Conservation (phyloP, 2,888 invertebrate genomes). For the Oscheius sp. region DNA sequence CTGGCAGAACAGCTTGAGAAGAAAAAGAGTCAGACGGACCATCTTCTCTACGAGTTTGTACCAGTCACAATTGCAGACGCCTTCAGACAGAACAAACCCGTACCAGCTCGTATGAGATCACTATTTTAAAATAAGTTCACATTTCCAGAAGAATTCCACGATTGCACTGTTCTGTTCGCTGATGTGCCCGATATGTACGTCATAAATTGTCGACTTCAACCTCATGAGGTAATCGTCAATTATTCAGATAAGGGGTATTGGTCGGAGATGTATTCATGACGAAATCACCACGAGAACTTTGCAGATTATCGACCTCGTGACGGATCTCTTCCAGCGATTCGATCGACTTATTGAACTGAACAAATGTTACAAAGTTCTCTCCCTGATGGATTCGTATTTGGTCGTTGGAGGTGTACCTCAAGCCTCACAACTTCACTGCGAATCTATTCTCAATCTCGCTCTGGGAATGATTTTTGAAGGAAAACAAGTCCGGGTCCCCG, state of each 20-base stretch:
- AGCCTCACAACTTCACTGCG: slow-evolving; percentile 67
- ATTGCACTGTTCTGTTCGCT: slow-evolving; percentile 73
- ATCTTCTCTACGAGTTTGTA: slow-evolving; percentile 64
- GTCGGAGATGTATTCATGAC: background rate
- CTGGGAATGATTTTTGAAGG: slow-evolving; percentile 73
- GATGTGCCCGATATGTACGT: slow-evolving; percentile 74
- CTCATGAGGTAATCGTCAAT: slow-evolving; percentile 35
- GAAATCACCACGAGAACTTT: slow-evolving; percentile 4
- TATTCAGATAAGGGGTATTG: background rate
- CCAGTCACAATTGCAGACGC: slow-evolving; percentile 64
- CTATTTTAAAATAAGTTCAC: no score
- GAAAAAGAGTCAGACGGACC: slow-evolving; percentile 60
- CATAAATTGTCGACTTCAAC: slow-evolving; percentile 58
- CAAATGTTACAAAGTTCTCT: slow-evolving; percentile 65
- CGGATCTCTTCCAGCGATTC: slow-evolving; percentile 73
- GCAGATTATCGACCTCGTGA: slow-evolving; percentile 73
- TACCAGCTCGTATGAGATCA: slow-evolving; percentile 59
- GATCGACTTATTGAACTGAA: slow-evolving; percentile 57
- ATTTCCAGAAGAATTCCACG: slow-evolving; percentile 65
- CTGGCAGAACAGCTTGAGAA: slow-evolving; percentile 52
- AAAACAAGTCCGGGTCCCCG: slow-evolving; percentile 61
- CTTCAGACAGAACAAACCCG: slow-evolving; percentile 55
- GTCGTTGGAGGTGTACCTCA: slow-evolving; percentile 74
- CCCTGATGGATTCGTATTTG: slow-evolving; percentile 74
- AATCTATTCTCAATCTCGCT: slow-evolving; percentile 71